Percentiles rank a stretch among this genome's conserved stretches.
Evolutionary conservation across 1,140 invertebrate species (phyloP).

Genomic region (Asbolus verrucosus): DNA sequence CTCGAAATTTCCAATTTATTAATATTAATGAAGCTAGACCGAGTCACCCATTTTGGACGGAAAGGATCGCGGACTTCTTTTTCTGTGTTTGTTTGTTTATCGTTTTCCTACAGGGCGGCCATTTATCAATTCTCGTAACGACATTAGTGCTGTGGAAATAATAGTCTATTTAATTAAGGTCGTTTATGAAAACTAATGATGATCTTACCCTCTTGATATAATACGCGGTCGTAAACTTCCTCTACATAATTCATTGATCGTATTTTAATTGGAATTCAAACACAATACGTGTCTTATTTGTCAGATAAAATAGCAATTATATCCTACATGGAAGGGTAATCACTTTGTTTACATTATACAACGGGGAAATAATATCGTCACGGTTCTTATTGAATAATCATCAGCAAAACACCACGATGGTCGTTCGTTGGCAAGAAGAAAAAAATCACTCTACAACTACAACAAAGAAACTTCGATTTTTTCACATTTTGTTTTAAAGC

Average conservation of each 20-base stretch:
- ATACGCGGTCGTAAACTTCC: slow-evolving; percentile 13
- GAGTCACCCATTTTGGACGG: too few species aligned
- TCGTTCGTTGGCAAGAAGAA: too few species aligned
- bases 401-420: too few species aligned
- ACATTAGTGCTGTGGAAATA: neutral
- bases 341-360: slow-evolving; percentile 12
- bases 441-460: too few species aligned
- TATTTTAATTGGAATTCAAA: slow-evolving; percentile 43
- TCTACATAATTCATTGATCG: slow-evolving; percentile 42
- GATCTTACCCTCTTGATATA: slow-evolving; percentile 34
- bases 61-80: too few species aligned
- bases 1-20: too few species aligned
- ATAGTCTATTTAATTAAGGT: slow-evolving; percentile 25
- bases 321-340: slow-evolving; percentile 17
- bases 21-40: too few species aligned
- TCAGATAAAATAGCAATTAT: slow-evolving; percentile 36
- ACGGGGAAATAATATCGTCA: slow-evolving; percentile 5
- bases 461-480: too few species aligned
- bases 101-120: neutral
- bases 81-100: too few species aligned
- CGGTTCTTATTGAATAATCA: neutral
- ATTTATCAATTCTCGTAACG: slow-evolving; percentile 15
- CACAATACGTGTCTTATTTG: slow-evolving; percentile 42
- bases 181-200: slow-evolving; percentile 39
- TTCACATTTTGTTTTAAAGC: too few species aligned